Evolutionary conservation across 2,113 vertebrate species (phyloP), one percentile per base, ranked within the genome.

Genomic region (Oryzias javanicus): DNA sequence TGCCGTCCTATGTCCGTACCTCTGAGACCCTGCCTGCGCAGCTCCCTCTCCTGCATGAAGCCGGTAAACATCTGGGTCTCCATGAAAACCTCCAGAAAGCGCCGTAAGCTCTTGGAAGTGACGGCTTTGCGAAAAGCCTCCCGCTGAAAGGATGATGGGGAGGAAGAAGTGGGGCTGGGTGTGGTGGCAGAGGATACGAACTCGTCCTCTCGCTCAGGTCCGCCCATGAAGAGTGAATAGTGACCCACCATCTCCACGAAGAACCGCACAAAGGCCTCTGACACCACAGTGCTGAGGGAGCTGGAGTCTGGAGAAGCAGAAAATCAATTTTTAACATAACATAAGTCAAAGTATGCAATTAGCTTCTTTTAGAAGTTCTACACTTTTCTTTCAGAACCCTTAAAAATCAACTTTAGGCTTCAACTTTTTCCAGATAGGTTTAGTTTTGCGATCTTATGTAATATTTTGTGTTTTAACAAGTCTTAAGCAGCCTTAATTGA

Each of bases 31-130:
- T 96, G 96, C 55, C 93, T 89, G 45, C 95, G 90, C 64, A 94
- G 87, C 78, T 95, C 95, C 52, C 94, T 92, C 82, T 98, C 96
- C 90, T 97, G 96, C 80, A 96, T 91, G 80, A 98, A 98, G 71
- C 93, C 92, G 0, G 94, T 91, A 1, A 98, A 98, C 86, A 93
- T 97, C 90, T 98, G 96, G 0, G 95, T 98, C 86, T 98, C 96
- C 95, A 98, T 98, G 88, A 97, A 98, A 49, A 98, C 93, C 78
- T 97, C 96, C 84, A 98, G 89, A 83, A 98, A 98, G 42, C 92
- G 92, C 0, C 94, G 92, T 35, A 97, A 88, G 76, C 94, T 97
- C 84, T 95, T 96, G 64, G 96, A 98, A 15, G 93, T 94, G 80
- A 98, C 92, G 0, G 96, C 93, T 72, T 98, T 98, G 70, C 95